Evolutionary conservation across 2,113 vertebrate genomes (phyloP).

Genomic region (Psilopogon haemacephalus): DNA sequence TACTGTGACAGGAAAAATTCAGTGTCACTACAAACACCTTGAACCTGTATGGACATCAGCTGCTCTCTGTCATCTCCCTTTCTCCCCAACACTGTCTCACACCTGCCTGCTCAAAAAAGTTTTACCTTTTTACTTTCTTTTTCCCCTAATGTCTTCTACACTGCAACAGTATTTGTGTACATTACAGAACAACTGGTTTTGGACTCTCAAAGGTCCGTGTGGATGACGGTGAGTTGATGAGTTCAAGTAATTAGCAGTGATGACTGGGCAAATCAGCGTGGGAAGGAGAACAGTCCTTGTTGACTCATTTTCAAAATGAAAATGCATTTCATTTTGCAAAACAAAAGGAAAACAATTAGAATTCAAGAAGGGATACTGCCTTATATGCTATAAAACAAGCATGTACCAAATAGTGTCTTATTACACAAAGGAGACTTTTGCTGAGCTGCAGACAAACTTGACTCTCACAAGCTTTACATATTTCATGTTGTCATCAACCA

Average conservation of each 20-base stretch:
- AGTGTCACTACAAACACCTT: accelerated
- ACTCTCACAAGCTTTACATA: neutral
- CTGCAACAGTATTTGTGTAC: neutral
- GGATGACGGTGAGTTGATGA: neutral
- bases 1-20: neutral
- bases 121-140: too few relatives aligned
- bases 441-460: neutral
- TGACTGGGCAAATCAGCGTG: neutral
- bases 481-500: neutral
- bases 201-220: neutral
- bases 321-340: neutral
- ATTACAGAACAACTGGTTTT: neutral
- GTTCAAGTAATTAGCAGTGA: neutral
- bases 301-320: neutral
- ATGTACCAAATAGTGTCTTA: neutral
- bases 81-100: neutral
- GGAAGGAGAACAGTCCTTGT: neutral
- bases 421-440: neutral
- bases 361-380: neutral
- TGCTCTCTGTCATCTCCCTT: too few relatives aligned
- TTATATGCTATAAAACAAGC: neutral
- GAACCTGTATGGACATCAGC: neutral
- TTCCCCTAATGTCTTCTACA: neutral
- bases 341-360: neutral
- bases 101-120: neutral